A percentile compares a stretch with the other conserved stretches of the same genome.
phyloP scores from a whole-genome alignment of 2,888 invertebrate genomes.

The Chelonus formosanus region DNA sequence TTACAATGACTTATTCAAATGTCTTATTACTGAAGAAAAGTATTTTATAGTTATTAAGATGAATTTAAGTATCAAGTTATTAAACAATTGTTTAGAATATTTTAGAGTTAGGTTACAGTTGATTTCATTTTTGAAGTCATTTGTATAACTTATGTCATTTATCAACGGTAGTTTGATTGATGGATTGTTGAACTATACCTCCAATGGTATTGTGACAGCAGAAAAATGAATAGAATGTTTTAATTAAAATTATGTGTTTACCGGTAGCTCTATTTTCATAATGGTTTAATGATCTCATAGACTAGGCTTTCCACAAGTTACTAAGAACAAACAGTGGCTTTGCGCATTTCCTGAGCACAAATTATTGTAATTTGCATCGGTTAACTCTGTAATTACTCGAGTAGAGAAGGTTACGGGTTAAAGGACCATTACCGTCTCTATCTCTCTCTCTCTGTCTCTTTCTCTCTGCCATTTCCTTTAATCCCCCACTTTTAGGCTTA shows the following conservation, averaged over 20 bases:
- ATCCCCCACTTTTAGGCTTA: no score
- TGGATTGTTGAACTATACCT: no score
- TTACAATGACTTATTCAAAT: no score
- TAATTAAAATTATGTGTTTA: not conserved
- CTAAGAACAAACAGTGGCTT: conserved; percentile 42
- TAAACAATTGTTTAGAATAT: no score
- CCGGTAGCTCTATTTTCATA: not conserved
- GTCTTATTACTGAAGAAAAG: no score
- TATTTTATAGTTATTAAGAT: no score
- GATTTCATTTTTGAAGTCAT: no score
- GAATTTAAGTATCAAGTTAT: no score
- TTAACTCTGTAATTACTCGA: conserved; percentile 57
- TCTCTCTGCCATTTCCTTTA: conserved; percentile 7
- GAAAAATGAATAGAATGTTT: conserved; percentile 2
- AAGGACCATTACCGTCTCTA: conserved; percentile 55
- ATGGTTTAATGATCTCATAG: not conserved
- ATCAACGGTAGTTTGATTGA: no score
- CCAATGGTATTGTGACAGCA: no score
- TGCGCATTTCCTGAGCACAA: conserved; percentile 50
- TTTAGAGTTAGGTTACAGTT: no score
- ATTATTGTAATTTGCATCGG: conserved; percentile 60
- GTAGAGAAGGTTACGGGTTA: conserved; percentile 52
- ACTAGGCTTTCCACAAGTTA: conserved; percentile 1
- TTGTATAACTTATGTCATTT: no score
- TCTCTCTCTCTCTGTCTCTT: conserved; percentile 30